Evolutionary conservation across 2,113 vertebrate genomes (phyloP), one percentile per base, ranked within the genome.

Genomic region (Chloropsis hardwickii): DNA sequence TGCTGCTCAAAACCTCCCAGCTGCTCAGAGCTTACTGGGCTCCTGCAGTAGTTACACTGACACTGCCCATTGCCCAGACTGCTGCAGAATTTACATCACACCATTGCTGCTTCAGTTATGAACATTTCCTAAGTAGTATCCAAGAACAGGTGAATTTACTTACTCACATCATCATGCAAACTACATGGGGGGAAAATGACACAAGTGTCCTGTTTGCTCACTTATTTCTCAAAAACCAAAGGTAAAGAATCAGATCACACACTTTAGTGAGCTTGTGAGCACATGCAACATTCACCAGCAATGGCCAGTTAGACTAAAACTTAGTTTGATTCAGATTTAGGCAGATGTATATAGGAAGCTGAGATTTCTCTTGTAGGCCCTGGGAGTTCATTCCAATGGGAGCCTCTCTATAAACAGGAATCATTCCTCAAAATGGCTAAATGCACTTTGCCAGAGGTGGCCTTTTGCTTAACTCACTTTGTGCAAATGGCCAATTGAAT

Each of bases 381-480:
- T 31, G 47, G 29, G 67, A 78, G 8, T 35, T 48, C 47, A 39
- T 88, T 78, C 35, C 35, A 81, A 14, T 35, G 29, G 44, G 40
- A 93, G 2, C 18, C 13, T 61, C 23, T 93, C 74, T 53, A 85
- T 35, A 91, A 72, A 76, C 0, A 57, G 44, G 53, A 88, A 87
- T 39, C 3, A 28, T 53, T 87, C 69, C 81, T 89, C 66, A 51
- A 4, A 64, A 37, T 28, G 71, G 56, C 73, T 78, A 58, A 91
- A 81, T 84, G 66, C 15, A 66, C 70, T 85, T 82, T 72, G 56
- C 33, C 65, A 94, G 64, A 51, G 45, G 83, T 85, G 78, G 84
- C 66, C 66, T 93, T 92, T 94, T 80, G 54, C 71, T 85, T 78
- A 67, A 89, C 92, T 85, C 57, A 74, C 90, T 86, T 91, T 40